Base-by-base conservation (phyloP, 1,140 invertebrate species). In the Lepidurus arcticus region DNA sequence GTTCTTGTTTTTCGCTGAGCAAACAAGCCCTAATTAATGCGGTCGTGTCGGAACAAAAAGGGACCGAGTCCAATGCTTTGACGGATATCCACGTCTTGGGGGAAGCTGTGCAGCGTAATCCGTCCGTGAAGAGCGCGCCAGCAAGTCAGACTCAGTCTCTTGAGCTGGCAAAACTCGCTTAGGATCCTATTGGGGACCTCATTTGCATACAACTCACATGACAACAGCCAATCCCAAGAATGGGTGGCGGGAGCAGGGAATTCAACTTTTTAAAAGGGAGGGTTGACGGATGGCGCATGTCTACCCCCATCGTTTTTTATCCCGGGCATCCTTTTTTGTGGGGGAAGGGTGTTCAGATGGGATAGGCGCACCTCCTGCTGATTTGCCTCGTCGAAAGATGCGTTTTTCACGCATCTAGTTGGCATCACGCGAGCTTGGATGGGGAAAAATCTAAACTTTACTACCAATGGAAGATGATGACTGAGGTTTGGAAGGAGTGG, bases 1-100 rank as follows among this genome's bases (percentile, higher is more conserved):
- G 53, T 65, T 65, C 53, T 3, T 21, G 53, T 65, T 65, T 65
- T 65, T 65, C 53, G 53, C 53, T 65, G 53, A 65, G 53, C 53
- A 65, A 65, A 65, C 53, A 65, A 65, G 53, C 53, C 53, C 53
- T 65, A 65, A 65, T 65, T 65, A 65, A 65, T 65, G 53, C 53
- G 53, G 53, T 21, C 53, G 16, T n/a, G 16, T 21, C 16, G 53
- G 53, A 16, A 16, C 16, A 65, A 65, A 65, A 65, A 9, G 53
- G 53, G 53, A 16, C 16, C 21, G 53, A 65, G 13, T 65, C 53
- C 53, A 65, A 65, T 21, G 21, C 53, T n/a, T 65, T 9, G 53
- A 65, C 53, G 53, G 53, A 65, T 65, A 11, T 16, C 53, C 53
- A 1, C 21, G 13, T 21, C 53, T 16, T 65, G 53, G n/a, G 21